A percentile compares a stretch with the other conserved stretches of the same genome.
Conservation (phyloP, 2,888 invertebrate genomes). For the Yponomeuta plumbellus region DNA sequence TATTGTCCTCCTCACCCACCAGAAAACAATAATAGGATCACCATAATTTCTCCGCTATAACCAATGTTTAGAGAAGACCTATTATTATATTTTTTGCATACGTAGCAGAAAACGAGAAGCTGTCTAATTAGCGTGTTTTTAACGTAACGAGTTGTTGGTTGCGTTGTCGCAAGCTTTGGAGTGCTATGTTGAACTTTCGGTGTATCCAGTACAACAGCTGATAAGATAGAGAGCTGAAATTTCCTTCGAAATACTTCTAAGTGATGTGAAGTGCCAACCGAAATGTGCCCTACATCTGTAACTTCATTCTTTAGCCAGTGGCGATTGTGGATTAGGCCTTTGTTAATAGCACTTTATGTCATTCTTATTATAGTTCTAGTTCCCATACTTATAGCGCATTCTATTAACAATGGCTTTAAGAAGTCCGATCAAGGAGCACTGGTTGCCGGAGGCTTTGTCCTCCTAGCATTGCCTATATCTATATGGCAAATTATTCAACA, state of each 20-base stretch:
- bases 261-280: neutral
- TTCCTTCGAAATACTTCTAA: neutral
- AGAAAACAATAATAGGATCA: no score
- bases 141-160: neutral
- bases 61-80: no score
- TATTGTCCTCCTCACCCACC: no score
- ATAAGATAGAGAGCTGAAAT: neutral
- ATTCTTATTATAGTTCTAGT: slow-evolving; percentile 89
- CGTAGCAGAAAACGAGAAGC: neutral
- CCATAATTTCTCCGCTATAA: no score
- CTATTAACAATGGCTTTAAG: slow-evolving; percentile 86
- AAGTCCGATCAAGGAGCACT: slow-evolving; percentile 88
- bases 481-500: slow-evolving; percentile 97
- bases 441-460: slow-evolving; percentile 93
- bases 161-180: neutral
- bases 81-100: no score
- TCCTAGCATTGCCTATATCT: slow-evolving; percentile 93
- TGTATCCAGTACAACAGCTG: neutral
- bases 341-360: slow-evolving; percentile 87
- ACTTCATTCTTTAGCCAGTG: slow-evolving; percentile 75
- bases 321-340: slow-evolving; percentile 93
- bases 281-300: slow-evolving; percentile 37
- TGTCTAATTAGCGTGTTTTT: neutral
- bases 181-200: neutral
- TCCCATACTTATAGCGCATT: slow-evolving; percentile 88